Evolutionary conservation across 2,888 invertebrate species (phyloP).

Genomic region (Trimorus sp.): DNA sequence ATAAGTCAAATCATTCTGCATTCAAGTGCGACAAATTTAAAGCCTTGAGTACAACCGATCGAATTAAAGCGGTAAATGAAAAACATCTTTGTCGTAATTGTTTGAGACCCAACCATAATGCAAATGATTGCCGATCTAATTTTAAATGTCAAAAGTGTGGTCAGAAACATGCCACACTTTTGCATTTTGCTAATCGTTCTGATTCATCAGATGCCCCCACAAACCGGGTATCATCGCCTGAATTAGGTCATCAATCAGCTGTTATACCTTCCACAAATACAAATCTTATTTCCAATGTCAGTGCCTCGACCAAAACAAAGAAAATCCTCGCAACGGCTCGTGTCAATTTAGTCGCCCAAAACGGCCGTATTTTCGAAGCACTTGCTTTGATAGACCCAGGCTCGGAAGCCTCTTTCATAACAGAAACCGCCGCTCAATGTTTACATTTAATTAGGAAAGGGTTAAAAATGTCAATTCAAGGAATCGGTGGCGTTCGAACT

Average conservation of each 20-base stretch:
- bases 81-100: not conserved
- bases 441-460: not conserved
- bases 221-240: too few relatives aligned
- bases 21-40: too few relatives aligned
- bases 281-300: not conserved
- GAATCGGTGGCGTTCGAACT: not conserved
- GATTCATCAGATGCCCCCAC: too few relatives aligned
- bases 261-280: not conserved
- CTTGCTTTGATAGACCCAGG: not conserved
- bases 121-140: not conserved
- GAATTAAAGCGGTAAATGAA: not conserved
- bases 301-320: too few relatives aligned
- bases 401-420: not conserved
- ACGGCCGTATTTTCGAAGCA: not conserved
- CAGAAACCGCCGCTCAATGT: not conserved
- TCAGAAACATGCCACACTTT: not conserved
- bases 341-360: not conserved
- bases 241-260: not conserved
- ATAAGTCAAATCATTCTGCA: too few relatives aligned
- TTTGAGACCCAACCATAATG: not conserved
- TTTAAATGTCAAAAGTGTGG: not conserved
- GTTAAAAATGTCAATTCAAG: not conserved
- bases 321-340: not conserved
- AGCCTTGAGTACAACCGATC: not conserved
- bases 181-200: not conserved